phyloP scores from a whole-genome alignment of 2,888 invertebrate species.

The Dicranocentrus wangi region DNA sequence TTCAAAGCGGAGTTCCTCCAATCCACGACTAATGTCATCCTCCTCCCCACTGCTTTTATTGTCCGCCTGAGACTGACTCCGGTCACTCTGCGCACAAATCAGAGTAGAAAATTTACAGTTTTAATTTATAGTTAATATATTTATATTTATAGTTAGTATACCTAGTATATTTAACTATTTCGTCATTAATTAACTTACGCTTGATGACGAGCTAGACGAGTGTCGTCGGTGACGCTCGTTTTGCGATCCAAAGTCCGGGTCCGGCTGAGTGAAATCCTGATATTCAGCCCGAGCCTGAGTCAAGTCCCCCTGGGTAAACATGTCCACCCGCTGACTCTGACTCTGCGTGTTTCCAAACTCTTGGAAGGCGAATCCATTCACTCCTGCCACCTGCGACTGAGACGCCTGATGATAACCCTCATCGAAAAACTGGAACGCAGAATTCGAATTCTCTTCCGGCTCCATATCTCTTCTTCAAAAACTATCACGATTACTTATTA shows the following conservation, averaged over 20 bases:
- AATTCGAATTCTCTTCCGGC: background rate
- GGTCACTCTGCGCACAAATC: too few species aligned
- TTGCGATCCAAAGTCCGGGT: slow-evolving; percentile 45
- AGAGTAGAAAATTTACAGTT: too few species aligned
- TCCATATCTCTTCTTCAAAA: slow-evolving; percentile 27
- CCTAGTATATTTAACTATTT: background rate
- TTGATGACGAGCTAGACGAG: slow-evolving; percentile 20
- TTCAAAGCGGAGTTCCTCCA: slow-evolving; percentile 94
- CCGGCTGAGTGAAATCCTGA: slow-evolving; percentile 54
- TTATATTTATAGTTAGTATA: too few species aligned
- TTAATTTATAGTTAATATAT: background rate
- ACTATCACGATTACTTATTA: too few species aligned
- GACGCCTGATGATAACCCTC: slow-evolving; percentile 22
- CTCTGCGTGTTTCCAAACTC: slow-evolving; percentile 54
- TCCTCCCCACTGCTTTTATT: slow-evolving; percentile 67
- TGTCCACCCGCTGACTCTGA: slow-evolving; percentile 54
- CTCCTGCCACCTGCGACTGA: slow-evolving; percentile 25
- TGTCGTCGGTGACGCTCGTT: slow-evolving; percentile 17
- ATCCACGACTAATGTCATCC: slow-evolving; percentile 77
- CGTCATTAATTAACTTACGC: slow-evolving; percentile 9
- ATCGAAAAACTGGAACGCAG: slow-evolving; percentile 45
- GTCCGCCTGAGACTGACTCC: slow-evolving; percentile 40
- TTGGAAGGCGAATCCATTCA: slow-evolving; percentile 39
- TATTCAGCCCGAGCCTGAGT: slow-evolving; percentile 60
- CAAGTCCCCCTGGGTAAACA: slow-evolving; percentile 70